Base-by-base conservation (phyloP, 2,888 invertebrate species). In the Andricus quercusramuli region DNA sequence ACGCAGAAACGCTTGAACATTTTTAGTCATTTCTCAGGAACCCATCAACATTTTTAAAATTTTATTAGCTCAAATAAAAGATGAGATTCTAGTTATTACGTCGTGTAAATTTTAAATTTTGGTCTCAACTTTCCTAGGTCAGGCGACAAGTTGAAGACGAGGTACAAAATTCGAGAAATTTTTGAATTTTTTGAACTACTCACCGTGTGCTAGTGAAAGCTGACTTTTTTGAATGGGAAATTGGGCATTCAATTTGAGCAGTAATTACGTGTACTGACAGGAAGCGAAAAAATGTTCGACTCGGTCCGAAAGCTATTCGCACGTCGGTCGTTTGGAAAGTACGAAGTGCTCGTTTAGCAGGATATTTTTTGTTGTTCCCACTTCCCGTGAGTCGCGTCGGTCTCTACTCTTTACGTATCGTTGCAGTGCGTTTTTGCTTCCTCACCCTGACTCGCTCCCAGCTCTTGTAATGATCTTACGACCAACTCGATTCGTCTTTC, bases 401-500 rank as follows among this genome's bases (percentile, higher is more conserved):
- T 80, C 81, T 79, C 56, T 70, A 79, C 85, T 17, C 47, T 47
- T 17, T 47, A 83, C 84, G 83, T 88, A 89, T 90, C 89, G 88
- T 86, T 86, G 86, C 85, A 84, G 83, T 85, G 77, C 79, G 78
- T 89, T 90, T 90, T 91, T 89, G 88, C 88, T 83, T 79, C 84
- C 80, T 84, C 84, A 85, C 84, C 77, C 80, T 83, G 80, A 80
- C 82, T 77, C 83, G 80, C 83, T 84, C 81, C 82, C 80, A 83
- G 78, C 82, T 78, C 85, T 88, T 87, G 88, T 90, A 90, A 90
- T 89, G 90, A 91, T 88, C 89, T 87, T 84, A 86, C 88, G 88
- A 87, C 87, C 87, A 84, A 86, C 88, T 87, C 90, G 88, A 90
- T 89, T 85, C 88, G 86, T 91, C 90, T 85, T 85, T 86, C 85